Evolutionary conservation across 2,113 vertebrate species (phyloP), one percentile per base, ranked within the genome.

Genomic region (Pluvialis apricaria): DNA sequence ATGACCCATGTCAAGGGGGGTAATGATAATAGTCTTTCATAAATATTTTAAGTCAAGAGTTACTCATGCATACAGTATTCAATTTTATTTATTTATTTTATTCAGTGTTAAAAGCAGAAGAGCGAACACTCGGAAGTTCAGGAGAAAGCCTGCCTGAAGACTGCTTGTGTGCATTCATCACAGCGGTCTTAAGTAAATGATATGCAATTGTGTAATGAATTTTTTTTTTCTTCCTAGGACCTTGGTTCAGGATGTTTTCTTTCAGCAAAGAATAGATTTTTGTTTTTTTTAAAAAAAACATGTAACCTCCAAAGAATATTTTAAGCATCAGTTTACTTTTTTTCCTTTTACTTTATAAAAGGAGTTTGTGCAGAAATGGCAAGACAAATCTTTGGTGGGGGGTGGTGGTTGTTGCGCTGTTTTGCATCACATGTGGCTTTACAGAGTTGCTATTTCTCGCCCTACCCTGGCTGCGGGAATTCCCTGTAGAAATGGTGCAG

Each of bases 31-130:
- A 82, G 36, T 32, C 42, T 64, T 64, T 4, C 40, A 38, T 90
- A 86, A 94, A 90, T 92, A 54, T 91, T 86, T 89, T 34, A 91
- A 52, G 38, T 72, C 42, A 31, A 81, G 70, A 73, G 54, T 86
- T 91, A 77, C 52, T 95, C 91, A 72, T 62, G 77, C 83, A 45
- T 62, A 0, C 49, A 15, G 25, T 6, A 24, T 82, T 85, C 64
- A 47, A 2, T 82, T 71, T 54, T 54, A 73, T 87, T 95, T 94
- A 83, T 96, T 96, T 92, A 62, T 96, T 11, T 77, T 55, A 9
- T 24, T 38, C 82, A 8, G n/a, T 34, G 49, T 58, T 65, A 49
- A 14, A 73, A 72, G 81, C 61, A 91, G 69, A 64, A 76, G 58
- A 79, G 49, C 75, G 71, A 89, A 65, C 61, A 9, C 61, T 65